These are phyloP conservation scores for Bombus confusus DNA, from an alignment of 1,140 invertebrate genomes.

Conservation along the genomic window DNA sequence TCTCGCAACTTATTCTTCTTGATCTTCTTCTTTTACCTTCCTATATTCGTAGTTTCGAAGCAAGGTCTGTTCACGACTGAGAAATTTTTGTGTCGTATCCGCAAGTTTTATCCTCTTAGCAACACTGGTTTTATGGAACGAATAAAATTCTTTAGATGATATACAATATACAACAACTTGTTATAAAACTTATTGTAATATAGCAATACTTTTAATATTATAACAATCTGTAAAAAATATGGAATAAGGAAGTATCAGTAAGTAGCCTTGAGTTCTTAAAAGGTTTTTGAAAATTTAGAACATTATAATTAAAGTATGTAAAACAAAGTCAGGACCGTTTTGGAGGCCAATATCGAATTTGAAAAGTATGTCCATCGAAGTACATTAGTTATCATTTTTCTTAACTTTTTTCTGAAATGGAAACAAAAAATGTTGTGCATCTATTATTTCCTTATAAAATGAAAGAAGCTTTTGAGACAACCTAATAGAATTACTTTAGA, in stretches of 20 bases:
- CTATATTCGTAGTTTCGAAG: neutral
- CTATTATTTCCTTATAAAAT: too few relatives aligned
- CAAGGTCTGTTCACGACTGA: neutral
- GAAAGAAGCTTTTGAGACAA: too few relatives aligned
- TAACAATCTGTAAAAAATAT: too few relatives aligned
- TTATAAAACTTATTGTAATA: neutral
- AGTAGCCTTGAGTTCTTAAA: too few relatives aligned
- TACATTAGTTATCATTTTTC: neutral
- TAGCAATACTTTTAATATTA: too few relatives aligned
- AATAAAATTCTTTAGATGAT: neutral
- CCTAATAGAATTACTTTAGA: too few relatives aligned
- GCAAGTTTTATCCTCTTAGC: conserved; percentile 17
- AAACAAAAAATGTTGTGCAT: too few relatives aligned
- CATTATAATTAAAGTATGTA: too few relatives aligned
- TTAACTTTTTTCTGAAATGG: too few relatives aligned
- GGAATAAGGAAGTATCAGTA: too few relatives aligned
- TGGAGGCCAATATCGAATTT: neutral
- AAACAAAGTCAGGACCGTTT: too few relatives aligned
- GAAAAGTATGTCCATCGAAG: neutral
- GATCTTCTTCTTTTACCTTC: neutral
- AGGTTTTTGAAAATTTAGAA: too few relatives aligned
- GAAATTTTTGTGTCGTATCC: neutral
- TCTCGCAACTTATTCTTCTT: neutral
- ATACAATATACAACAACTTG: neutral
- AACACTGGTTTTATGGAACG: neutral